Base-by-base conservation (phyloP, 2,113 vertebrate genomes). In the Cichladusa arquata region DNA sequence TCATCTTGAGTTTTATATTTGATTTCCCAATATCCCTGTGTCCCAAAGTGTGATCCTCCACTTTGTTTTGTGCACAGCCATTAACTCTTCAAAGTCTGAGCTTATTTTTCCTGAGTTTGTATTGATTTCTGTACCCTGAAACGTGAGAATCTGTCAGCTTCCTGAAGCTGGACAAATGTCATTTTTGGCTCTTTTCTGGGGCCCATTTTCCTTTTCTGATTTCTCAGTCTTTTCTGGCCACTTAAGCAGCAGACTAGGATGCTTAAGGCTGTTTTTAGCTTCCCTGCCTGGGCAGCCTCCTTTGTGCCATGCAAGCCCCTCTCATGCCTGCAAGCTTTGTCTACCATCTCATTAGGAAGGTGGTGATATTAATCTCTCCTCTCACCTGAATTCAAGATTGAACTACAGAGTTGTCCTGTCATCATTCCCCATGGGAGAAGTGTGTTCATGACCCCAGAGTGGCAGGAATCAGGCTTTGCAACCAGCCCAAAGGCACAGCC, bases 381-480 rank as follows among this genome's bases (percentile, higher is more conserved):
- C 60, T 78, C 8, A 6, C 57, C 51, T 47, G 44, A 89, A 64
- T 81, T 54, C 51, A 51, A 19, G n/a, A 29, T 60, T 79, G 29
- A 91, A 19, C 47, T 42, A 36, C 26, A 26, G 33, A 81, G 6
- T 10, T 66, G 26, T 44, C 22, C 31, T 6, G 1, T n/a, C 1
- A 1, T 65, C 50, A 17, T 65, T 23, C 23, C 8, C 25, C 0
- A 0, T 5, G 15, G 48, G 45, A 74, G 58, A 53, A 40, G 19
- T 61, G 60, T 61, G 8, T 50, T 42, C 1, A 1, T 53, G 38
- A 45, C 19, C 17, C 50, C 31, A 14, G 53, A 54, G 45, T 13
- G 56, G 38, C 69, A 54, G 18, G 23, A n/a, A 29, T 29, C 4
- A 2, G 18, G 36, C n/a, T 90, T 44, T 11, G 1, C n/a, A 60